Conservation (phyloP, 2,113 vertebrate genomes). For the Trichomycterus rosablanca region DNA sequence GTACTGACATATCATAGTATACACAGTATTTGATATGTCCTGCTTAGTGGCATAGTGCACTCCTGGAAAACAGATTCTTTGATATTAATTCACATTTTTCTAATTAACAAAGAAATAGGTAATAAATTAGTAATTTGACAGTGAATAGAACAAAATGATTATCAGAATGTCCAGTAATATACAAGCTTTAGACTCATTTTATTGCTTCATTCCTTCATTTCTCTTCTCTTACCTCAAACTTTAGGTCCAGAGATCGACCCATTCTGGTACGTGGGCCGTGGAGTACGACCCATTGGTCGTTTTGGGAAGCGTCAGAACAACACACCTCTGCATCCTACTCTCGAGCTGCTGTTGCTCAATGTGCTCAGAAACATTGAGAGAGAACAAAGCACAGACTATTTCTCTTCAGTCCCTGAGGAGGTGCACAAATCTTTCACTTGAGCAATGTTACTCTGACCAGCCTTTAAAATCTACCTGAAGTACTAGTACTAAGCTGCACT, state of each 20-base stretch:
- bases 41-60: no score
- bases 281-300: slow-evolving; percentile 82
- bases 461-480: neutral
- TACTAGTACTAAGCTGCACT: neutral
- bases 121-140: no score
- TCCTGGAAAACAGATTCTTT: no score
- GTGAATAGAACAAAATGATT: no score
- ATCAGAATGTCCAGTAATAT: no score
- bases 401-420: neutral
- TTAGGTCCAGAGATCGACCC: slow-evolving; percentile 86
- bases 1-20: no score
- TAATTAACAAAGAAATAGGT: no score
- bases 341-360: slow-evolving; percentile 67
- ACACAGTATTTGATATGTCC: no score
- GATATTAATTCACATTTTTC: no score
- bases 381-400: slow-evolving; percentile 20
- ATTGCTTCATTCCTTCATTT: no score
- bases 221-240: no score
- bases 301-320: slow-evolving; percentile 81
- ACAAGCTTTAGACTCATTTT: no score
- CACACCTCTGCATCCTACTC: slow-evolving; percentile 50
- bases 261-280: slow-evolving; percentile 84
- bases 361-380: slow-evolving; percentile 66
- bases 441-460: neutral
- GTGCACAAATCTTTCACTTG: slow-evolving; percentile 13